These are phyloP conservation scores for Umimayanthus kanabou DNA, from an alignment of 92 coral and sea anemone species.

Conservation along the genomic window DNA sequence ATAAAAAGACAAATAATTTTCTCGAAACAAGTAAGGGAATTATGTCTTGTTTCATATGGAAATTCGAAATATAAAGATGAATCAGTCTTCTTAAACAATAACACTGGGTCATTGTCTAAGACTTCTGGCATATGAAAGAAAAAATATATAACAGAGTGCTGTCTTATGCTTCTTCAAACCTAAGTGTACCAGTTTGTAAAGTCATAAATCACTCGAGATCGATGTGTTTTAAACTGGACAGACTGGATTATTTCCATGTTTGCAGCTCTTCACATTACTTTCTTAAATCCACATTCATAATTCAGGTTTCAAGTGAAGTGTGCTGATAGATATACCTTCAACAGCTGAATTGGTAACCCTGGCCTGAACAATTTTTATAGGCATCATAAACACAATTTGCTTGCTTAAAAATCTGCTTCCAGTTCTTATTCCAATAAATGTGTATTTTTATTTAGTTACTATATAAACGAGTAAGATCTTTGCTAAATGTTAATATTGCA, in stretches of 20 bases:
- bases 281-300: not conserved
- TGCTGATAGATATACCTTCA: not conserved
- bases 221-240: not conserved
- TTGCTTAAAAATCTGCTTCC: not conserved
- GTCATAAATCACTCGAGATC: not conserved
- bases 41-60: not conserved
- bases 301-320: slow-evolving; percentile 20
- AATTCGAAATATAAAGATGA: not conserved
- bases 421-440: not conserved
- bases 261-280: not conserved
- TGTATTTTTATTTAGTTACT: not conserved
- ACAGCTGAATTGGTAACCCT: not conserved
- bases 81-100: slow-evolving; percentile 17
- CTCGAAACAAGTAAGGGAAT: not conserved
- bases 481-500: not conserved
- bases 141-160: not conserved
- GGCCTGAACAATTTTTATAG: not conserved
- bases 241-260: not conserved
- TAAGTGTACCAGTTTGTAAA: not conserved
- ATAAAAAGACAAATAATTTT: not conserved
- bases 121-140: not conserved
- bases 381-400: not conserved
- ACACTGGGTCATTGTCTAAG: not conserved
- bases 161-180: not conserved
- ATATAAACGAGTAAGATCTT: not conserved